Percentiles rank a stretch among this genome's conserved stretches.
Evolutionary conservation across 2,888 invertebrate genomes (phyloP).

Genomic region (Byasa hedistus): DNA sequence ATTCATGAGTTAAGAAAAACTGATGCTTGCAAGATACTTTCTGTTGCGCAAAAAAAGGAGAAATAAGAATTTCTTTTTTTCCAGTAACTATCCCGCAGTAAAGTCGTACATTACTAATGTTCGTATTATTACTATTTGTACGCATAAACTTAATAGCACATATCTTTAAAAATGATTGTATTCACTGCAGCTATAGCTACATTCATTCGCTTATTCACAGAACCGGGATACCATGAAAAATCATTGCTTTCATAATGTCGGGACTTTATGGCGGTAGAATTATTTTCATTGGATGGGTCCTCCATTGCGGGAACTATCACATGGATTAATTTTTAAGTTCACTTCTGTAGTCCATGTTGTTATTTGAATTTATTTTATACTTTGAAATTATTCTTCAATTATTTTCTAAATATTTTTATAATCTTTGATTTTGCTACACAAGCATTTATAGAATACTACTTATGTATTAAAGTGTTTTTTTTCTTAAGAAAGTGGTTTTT

Average conservation of each 20-base stretch:
- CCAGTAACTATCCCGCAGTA: no score
- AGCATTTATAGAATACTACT: no score
- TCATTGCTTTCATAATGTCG: conserved; percentile 18
- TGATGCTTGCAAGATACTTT: no score
- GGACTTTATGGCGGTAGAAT: conserved; percentile 12
- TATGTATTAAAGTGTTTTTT: neutral
- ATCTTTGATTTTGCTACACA: no score
- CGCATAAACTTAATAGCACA: no score
- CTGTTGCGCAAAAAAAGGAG: no score
- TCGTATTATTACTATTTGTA: neutral
- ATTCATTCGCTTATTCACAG: no score
- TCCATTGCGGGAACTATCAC: conserved; percentile 4
- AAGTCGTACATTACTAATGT: no score
- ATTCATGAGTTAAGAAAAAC: no score
- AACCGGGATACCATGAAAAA: conserved; percentile 17
- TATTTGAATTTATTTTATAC: neutral
- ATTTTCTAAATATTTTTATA: neutral
- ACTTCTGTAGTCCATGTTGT: neutral
- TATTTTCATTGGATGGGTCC: conserved; percentile 5
- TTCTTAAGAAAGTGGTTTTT: neutral
- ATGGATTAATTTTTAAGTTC: conserved; percentile 3
- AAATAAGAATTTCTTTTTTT: no score
- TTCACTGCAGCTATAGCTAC: neutral
- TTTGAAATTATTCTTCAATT: neutral
- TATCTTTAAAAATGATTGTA: no score